A percentile compares a stretch with the other conserved stretches of the same genome.
Evolutionary conservation across 2,113 vertebrate species (phyloP).

Genomic region (Crotalus tigris): DNA sequence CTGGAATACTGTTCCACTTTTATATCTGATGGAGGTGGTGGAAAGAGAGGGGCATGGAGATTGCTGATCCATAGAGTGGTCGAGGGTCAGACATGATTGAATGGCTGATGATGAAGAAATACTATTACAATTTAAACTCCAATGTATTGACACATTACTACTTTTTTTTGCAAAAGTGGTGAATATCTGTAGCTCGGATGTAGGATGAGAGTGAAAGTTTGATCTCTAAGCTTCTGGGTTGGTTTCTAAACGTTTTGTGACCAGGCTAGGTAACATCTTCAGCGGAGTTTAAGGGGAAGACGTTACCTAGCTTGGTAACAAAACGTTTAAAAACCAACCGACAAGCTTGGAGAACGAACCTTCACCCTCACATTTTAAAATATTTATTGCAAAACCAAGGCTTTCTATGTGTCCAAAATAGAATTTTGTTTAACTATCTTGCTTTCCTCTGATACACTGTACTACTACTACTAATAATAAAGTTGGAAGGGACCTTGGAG

Average conservation of each 20-base stretch:
- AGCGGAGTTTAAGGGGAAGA: too few species aligned
- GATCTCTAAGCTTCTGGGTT: too few species aligned
- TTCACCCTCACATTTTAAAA: background rate
- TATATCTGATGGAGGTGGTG: background rate
- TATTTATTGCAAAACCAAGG: background rate
- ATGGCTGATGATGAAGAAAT: background rate
- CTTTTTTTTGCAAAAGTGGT: background rate
- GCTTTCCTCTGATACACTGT: background rate
- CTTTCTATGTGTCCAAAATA: background rate
- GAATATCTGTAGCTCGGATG: too few species aligned
- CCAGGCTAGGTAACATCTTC: too few species aligned
- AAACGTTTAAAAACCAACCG: too few species aligned
- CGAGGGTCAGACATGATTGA: background rate
- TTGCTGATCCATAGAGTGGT: background rate
- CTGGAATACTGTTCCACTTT: background rate
- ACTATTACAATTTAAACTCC: background rate
- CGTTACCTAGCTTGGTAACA: too few species aligned
- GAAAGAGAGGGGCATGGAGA: background rate
- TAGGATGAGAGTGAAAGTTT: too few species aligned
- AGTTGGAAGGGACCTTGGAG: too few species aligned
- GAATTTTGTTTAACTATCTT: background rate
- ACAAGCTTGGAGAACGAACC: too few species aligned
- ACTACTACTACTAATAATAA: background rate
- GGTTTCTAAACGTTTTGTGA: too few species aligned
- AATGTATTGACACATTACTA: background rate